phyloP scores from a whole-genome alignment of 2,113 vertebrate species.

The Trichomycterus rosablanca region DNA sequence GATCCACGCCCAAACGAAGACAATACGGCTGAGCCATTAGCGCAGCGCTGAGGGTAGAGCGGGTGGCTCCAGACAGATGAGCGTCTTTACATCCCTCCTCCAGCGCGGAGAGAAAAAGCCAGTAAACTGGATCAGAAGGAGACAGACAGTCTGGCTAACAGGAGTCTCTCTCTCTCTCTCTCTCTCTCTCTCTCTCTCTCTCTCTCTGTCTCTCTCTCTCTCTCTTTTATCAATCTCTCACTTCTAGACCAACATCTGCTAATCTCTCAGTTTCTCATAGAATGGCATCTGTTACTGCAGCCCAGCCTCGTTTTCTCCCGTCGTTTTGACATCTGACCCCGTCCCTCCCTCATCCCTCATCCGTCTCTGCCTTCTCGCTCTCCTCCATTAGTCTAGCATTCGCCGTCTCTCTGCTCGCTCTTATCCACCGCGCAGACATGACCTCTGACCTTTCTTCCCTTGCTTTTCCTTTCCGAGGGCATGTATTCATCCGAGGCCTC shows the following conservation, averaged over 20 bases:
- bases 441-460: conserved; percentile 14
- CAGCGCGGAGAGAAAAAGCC: conserved; percentile 15
- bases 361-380: not conserved
- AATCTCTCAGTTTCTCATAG: conserved; percentile 5
- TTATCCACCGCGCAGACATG: conserved; percentile 2
- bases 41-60: not conserved
- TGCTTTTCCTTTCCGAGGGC: not conserved
- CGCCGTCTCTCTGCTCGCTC: not conserved
- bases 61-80: conserved; percentile 20
- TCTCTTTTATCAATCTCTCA: conserved; percentile 1
- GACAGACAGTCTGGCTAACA: conserved; percentile 33
- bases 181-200: conserved; percentile 3
- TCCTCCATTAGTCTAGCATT: not conserved
- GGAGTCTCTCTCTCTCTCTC: conserved; percentile 7
- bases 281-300: no score
- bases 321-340: conserved; percentile 10
- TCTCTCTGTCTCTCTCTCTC: not conserved
- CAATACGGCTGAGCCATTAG: conserved; percentile 12
- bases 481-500: not conserved
- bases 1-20: not conserved
- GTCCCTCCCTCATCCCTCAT: not conserved
- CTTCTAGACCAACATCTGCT: conserved; percentile 4
- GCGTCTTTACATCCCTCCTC: conserved; percentile 15
- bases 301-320: not conserved
- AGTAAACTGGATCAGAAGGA: conserved; percentile 30